Percentiles rank a stretch among this genome's conserved stretches.
Evolutionary conservation across 2,888 invertebrate species (phyloP).

Genomic region (Drosophila fungiperda): DNA sequence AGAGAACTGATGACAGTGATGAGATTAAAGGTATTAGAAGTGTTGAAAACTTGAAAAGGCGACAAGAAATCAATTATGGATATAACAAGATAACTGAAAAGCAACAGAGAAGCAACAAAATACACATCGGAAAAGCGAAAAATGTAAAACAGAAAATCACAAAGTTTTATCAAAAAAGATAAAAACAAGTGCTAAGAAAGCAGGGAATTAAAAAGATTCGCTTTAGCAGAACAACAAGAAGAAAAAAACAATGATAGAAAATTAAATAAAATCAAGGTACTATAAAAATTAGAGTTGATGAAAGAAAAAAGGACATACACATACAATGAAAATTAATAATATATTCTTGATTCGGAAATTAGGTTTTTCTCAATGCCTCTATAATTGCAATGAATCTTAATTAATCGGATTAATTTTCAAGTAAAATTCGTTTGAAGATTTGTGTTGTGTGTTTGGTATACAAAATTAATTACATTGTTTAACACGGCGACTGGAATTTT

Average conservation of each 20-base stretch:
- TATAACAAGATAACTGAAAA: neutral
- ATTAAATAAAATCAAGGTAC: neutral
- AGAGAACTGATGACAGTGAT: slow-evolving; percentile 1
- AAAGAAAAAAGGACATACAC: neutral
- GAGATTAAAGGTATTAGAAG: slow-evolving; percentile 9
- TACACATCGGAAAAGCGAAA: neutral
- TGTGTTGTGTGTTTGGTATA: neutral
- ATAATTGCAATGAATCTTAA: neutral
- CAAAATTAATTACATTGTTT: neutral
- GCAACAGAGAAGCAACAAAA: neutral
- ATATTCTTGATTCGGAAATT: neutral
- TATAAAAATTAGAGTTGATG: neutral
- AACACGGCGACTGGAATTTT: neutral
- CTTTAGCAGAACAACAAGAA: neutral
- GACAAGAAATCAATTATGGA: slow-evolving; percentile 1
- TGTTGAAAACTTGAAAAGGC: slow-evolving; percentile 4
- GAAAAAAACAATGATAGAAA: neutral
- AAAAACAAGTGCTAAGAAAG: neutral
- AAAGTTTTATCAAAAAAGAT: neutral
- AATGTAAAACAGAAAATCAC: neutral
- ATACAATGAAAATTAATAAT: neutral
- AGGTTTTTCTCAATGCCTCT: neutral
- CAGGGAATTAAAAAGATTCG: neutral
- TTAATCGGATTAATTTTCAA: neutral
- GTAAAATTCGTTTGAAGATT: neutral